Percentiles rank a stretch among this genome's conserved stretches.
Conservation (phyloP, 2,113 vertebrate genomes). For the Anser brachyrhynchus region DNA sequence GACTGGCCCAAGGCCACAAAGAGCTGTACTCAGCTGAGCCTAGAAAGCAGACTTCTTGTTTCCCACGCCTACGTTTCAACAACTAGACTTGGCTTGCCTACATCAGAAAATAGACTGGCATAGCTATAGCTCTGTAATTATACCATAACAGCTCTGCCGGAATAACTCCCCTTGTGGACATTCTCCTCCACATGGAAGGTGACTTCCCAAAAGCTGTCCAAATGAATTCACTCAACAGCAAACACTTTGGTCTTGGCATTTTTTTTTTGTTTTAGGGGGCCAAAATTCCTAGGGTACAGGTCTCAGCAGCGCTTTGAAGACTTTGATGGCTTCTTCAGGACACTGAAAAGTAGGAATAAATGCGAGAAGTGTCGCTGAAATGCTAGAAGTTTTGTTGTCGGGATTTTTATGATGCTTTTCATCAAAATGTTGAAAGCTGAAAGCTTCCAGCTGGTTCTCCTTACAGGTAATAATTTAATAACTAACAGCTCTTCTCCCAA, state of each 20-base stretch:
- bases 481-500: slow-evolving; percentile 59
- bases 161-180: slow-evolving; percentile 15
- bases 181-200: slow-evolving; percentile 33
- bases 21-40: slow-evolving; percentile 35
- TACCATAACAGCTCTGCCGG: not conserved
- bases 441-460: slow-evolving; percentile 60
- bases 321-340: slow-evolving; percentile 22
- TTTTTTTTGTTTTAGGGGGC: not conserved
- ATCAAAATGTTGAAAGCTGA: slow-evolving; percentile 66
- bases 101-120: slow-evolving; percentile 40
- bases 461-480: slow-evolving; percentile 67
- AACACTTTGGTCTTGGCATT: not conserved
- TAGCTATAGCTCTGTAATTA: slow-evolving; percentile 54
- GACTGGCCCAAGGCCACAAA: slow-evolving; percentile 54
- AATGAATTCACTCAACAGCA: not conserved
- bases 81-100: slow-evolving; percentile 66
- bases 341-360: slow-evolving; percentile 9
- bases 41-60: slow-evolving; percentile 62
- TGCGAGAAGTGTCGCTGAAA: slow-evolving; percentile 22
- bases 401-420: slow-evolving; percentile 64
- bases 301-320: not conserved
- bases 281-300: not conserved
- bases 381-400: slow-evolving; percentile 29
- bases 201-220: slow-evolving; percentile 28
- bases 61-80: slow-evolving; percentile 62